These are phyloP conservation scores for Macrosteles quadrilineatus DNA, from an alignment of 1,140 invertebrate genomes.

Conservation along the genomic window DNA sequence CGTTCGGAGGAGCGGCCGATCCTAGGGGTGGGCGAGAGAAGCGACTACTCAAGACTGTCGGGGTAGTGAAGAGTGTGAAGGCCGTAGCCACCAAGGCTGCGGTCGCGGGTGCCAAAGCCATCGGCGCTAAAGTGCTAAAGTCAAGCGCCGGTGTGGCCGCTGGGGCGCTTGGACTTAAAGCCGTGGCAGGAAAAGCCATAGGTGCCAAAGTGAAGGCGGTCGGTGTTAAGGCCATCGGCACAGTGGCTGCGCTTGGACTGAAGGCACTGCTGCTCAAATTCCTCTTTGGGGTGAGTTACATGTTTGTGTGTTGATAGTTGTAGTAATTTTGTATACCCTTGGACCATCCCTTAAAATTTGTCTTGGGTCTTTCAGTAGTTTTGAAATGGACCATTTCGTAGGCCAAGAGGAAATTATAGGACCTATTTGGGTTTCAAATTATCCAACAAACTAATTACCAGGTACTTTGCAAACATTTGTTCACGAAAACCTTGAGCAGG, in stretches of 20 bases:
- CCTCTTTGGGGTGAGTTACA: conserved; percentile 19
- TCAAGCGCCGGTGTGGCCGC: too few relatives aligned
- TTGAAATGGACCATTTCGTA: too few relatives aligned
- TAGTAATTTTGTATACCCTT: too few relatives aligned
- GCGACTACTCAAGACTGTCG: not conserved
- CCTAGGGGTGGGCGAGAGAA: not conserved
- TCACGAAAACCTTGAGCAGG: too few relatives aligned
- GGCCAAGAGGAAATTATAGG: too few relatives aligned
- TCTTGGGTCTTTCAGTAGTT: too few relatives aligned
- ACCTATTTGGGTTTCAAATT: too few relatives aligned
- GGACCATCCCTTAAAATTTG: too few relatives aligned
- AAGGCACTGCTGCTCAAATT: conserved; percentile 13
- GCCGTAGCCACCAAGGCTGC: conserved; percentile 13
- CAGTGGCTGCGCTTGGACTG: conserved; percentile 3
- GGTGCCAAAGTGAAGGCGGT: conserved; percentile 2
- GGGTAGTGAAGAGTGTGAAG: not conserved
- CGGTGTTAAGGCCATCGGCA: not conserved
- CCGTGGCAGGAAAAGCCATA: not conserved
- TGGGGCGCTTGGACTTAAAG: not conserved
- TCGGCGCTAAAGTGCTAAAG: conserved; percentile 11
- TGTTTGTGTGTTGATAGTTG: too few relatives aligned
- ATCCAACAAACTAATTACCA: too few relatives aligned
- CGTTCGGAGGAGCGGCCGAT: not conserved
- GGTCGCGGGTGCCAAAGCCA: conserved; percentile 5
- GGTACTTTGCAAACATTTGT: too few relatives aligned